Evolutionary conservation across 2,113 vertebrate species (phyloP).

Genomic region (Aptenodytes forsteri): DNA sequence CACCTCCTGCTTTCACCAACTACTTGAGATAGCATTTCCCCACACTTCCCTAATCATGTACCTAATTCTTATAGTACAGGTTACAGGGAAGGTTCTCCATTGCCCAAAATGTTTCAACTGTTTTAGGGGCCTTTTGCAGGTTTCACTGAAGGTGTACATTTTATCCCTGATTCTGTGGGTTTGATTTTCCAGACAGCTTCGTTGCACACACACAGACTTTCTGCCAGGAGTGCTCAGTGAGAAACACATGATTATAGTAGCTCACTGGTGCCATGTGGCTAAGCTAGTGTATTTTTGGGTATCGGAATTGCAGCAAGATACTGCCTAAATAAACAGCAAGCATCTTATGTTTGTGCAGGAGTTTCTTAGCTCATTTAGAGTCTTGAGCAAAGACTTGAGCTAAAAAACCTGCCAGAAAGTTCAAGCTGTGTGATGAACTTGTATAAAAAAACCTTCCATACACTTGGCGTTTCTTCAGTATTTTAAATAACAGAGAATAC

Average conservation of each 20-base stretch:
- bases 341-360: neutral
- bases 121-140: neutral
- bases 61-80: neutral
- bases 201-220: neutral
- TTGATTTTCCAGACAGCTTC: neutral
- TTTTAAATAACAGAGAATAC: neutral
- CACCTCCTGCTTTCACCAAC: neutral
- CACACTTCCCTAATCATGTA: neutral
- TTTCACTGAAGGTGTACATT: neutral
- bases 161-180: neutral
- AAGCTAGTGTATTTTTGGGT: neutral
- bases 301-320: neutral
- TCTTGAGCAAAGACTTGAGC: neutral
- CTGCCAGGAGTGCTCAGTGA: neutral
- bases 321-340: neutral
- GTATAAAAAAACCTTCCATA: neutral
- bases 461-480: neutral
- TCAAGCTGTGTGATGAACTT: neutral
- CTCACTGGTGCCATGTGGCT: neutral
- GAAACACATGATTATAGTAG: neutral
- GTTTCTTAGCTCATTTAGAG: neutral
- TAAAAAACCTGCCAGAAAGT: neutral
- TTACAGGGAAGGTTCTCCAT: neutral
- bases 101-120: neutral
- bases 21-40: neutral